Conservation (phyloP, 2,888 invertebrate species). For the Zonitis immaculata region DNA sequence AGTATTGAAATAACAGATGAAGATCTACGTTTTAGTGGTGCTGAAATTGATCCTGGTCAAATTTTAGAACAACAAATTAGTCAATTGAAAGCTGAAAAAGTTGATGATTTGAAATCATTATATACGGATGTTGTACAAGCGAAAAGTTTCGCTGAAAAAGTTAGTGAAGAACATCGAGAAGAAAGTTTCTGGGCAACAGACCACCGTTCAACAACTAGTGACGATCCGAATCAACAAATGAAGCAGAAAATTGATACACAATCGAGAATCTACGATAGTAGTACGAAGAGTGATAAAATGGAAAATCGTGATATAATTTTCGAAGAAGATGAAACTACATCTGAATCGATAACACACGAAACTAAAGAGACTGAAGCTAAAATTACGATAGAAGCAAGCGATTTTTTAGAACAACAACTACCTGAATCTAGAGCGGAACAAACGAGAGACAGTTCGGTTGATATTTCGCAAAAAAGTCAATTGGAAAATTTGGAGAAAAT, state of each 20-base stretch:
- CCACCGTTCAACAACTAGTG: constrained; percentile 30
- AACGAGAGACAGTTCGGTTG: constrained; percentile 6
- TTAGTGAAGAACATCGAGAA: constrained; percentile 35
- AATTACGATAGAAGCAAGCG: constrained; percentile 13
- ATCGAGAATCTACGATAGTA: constrained; percentile 32
- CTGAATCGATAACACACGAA: constrained; percentile 31
- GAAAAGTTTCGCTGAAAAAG: constrained; percentile 32
- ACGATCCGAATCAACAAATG: constrained; percentile 34
- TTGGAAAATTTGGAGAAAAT: constrained; percentile 26
- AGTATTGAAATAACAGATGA: constrained; percentile 60
- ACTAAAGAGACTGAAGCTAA: constrained; percentile 27
- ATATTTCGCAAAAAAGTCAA: constrained; percentile 5
- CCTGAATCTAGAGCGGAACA: background rate
- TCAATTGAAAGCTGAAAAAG: constrained; percentile 49
- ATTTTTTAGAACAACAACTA: constrained; percentile 14
- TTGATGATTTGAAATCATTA: constrained; percentile 46
- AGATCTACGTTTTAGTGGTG: constrained; percentile 66
- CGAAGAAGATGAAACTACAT: constrained; percentile 38
- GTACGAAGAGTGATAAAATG: constrained; percentile 34
- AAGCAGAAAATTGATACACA: constrained; percentile 34
- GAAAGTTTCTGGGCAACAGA: constrained; percentile 31
- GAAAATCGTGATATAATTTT: constrained; percentile 35
- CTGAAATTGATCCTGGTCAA: constrained; percentile 60
- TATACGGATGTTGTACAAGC: constrained; percentile 34
- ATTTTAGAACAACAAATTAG: constrained; percentile 46